Percentiles rank a stretch among this genome's conserved stretches.
Evolutionary conservation across 2,113 vertebrate species (phyloP).

Genomic region (Pelecanoides urinatrix): DNA sequence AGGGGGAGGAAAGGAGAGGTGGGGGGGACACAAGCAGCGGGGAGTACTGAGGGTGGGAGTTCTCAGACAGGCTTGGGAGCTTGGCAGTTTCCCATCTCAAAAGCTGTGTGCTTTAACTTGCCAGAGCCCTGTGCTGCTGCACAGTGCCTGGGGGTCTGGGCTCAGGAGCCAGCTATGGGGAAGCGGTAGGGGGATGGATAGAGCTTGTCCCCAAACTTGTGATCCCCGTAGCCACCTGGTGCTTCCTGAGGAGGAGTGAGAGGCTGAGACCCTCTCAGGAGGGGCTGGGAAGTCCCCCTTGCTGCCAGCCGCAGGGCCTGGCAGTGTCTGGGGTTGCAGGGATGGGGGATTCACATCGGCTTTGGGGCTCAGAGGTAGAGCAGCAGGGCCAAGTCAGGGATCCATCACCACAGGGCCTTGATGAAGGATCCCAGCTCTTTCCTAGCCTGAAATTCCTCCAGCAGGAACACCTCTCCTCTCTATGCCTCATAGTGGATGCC

Average conservation of each 20-base stretch:
- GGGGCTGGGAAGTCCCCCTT: not conserved
- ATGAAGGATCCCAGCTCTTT: not conserved
- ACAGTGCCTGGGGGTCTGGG: accelerated
- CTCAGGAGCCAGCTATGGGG: not conserved
- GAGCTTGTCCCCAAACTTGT: not conserved
- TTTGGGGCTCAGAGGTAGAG: not conserved
- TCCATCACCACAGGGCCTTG: not conserved
- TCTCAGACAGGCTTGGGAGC: not conserved
- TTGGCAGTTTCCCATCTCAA: not conserved
- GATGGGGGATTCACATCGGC: accelerated
- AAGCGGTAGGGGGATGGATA: not conserved
- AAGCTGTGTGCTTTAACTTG: not conserved
- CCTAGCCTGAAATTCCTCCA: not conserved
- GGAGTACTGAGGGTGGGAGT: not conserved
- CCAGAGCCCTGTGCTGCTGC: not conserved
- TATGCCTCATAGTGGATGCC: not conserved
- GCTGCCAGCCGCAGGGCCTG: not conserved
- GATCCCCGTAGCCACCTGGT: not conserved
- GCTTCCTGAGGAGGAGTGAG: not conserved
- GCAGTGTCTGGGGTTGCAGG: not conserved
- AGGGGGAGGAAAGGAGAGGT: not conserved
- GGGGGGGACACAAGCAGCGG: accelerated
- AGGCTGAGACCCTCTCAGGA: not conserved
- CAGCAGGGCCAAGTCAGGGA: not conserved
- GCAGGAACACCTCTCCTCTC: not conserved